Conservation (phyloP, 2,797 vertebrate genomes). For the Silurus aristotelis region DNA sequence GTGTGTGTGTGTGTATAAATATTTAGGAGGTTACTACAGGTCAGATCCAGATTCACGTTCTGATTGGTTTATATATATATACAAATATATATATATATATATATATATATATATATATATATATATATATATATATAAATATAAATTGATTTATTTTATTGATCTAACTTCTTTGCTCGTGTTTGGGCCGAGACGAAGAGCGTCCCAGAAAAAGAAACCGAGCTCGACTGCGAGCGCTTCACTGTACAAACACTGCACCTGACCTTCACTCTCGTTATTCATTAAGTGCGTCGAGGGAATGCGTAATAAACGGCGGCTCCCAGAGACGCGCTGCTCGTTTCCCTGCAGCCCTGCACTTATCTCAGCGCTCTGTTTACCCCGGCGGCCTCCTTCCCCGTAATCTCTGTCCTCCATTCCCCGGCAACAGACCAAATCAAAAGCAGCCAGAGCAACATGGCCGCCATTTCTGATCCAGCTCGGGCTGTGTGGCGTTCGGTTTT, state of each 20-base stretch:
- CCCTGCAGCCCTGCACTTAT: slow-evolving; percentile 56
- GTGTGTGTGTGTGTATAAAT: too few relatives aligned
- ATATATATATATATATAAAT: too few relatives aligned
- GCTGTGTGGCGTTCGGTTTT: background rate
- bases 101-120: too few relatives aligned
- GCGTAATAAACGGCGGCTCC: background rate
- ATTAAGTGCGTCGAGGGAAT: slow-evolving; percentile 52
- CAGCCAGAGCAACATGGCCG: slow-evolving; percentile 1
- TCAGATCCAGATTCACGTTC: too few relatives aligned
- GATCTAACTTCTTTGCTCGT: too few relatives aligned
- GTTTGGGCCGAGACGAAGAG: too few relatives aligned
- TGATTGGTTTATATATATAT: too few relatives aligned
- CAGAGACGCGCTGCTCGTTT: slow-evolving; percentile 29
- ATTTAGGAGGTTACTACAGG: too few relatives aligned
- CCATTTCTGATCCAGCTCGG: background rate
- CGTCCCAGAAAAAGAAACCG: too few relatives aligned
- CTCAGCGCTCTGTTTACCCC: slow-evolving; percentile 57
- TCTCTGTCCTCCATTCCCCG: slow-evolving; percentile 31
- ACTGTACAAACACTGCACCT: slow-evolving; percentile 12
- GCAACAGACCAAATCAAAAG: slow-evolving; percentile 47
- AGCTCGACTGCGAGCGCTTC: background rate
- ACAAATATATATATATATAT: too few relatives aligned
- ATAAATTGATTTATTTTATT: too few relatives aligned
- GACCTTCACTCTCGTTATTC: slow-evolving; percentile 51
- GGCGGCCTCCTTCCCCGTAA: slow-evolving; percentile 27